Base-by-base conservation (phyloP, 2,888 invertebrate species). In the Automeris io region DNA sequence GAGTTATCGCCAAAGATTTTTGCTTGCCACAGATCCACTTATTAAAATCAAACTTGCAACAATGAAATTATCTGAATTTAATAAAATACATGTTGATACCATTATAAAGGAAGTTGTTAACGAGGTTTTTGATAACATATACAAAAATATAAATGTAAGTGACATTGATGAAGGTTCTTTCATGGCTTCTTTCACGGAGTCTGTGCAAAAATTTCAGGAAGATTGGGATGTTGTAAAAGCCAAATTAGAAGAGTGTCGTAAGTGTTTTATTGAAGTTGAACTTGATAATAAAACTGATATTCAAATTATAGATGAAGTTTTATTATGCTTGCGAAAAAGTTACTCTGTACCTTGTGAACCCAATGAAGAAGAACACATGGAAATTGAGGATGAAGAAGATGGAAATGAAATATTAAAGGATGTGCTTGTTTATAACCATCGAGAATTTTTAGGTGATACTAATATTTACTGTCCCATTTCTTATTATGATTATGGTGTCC, bases 391-490 rank as follows among this genome's bases (percentile, higher is more conserved):
- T 8, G 64, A 49, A 25, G 68, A 64, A 8, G 64, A 71, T 13
- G 74, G 70, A 43, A 51, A 64, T 24, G 59, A 61, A 19, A 38
- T 24, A 1, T 36, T 54, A 21, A 69, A 69, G 51, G 66, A 82
- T 49, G 42, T 59, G 18, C 42, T 72, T 12, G 63, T 48, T 2
- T 62, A 61, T 43, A 83, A 81, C 47, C 61, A 71, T 36, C 40
- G 64, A 25, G 61, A 79, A 35, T 71, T 71, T 41, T 79, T 89
- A 38, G 89, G 91, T n/a, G 89, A 90, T 59, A 90, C 88, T 1
- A 75, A 73, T 44, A 53, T 78, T 49, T 92, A 87, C 53, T 92
- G 92, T 55, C 92, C 92, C 0, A 82, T 91, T 21, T 75, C 89
- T n/a, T 88, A 85, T 54, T 68, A 71, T 39, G 73, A 88, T 25